Conservation (phyloP, 2,888 invertebrate genomes). For the Cheilosia vulpina region DNA sequence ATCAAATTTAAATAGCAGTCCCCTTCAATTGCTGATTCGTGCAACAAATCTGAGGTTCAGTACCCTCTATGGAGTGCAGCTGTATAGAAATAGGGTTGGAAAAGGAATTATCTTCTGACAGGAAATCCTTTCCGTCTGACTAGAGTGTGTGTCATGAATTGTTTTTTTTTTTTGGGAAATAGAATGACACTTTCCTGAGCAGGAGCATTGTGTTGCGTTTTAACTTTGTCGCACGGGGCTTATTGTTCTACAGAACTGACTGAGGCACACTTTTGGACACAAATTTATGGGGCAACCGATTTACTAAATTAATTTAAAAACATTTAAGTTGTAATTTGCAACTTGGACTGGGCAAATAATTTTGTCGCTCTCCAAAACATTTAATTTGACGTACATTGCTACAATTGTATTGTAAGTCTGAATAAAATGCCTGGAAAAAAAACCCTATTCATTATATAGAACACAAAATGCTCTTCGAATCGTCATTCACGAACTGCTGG, state of each 20-base stretch:
- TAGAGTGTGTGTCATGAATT: conserved; percentile 14
- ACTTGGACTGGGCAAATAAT: too few species aligned
- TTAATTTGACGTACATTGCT: too few species aligned
- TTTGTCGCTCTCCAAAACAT: too few species aligned
- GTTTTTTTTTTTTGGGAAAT: neutral
- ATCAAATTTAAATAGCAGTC: neutral
- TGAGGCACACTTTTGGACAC: neutral
- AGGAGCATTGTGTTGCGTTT: neutral
- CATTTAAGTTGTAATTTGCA: too few species aligned
- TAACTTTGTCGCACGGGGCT: neutral
- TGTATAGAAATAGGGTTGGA: neutral
- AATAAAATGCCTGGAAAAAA: too few species aligned
- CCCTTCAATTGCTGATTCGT: conserved; percentile 25
- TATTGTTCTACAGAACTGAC: neutral
- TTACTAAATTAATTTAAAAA: too few species aligned
- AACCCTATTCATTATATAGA: too few species aligned
- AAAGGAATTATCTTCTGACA: neutral
- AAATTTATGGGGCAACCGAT: too few species aligned
- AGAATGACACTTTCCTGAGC: neutral
- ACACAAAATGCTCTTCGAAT: too few species aligned
- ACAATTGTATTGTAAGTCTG: too few species aligned
- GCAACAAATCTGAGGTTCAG: conserved; percentile 12
- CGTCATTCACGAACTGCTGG: too few species aligned
- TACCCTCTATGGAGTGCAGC: neutral
- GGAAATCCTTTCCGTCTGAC: conserved; percentile 24